Evolutionary conservation across 2,888 invertebrate genomes (phyloP).

Genomic region (Acanthoscelides obtectus): DNA sequence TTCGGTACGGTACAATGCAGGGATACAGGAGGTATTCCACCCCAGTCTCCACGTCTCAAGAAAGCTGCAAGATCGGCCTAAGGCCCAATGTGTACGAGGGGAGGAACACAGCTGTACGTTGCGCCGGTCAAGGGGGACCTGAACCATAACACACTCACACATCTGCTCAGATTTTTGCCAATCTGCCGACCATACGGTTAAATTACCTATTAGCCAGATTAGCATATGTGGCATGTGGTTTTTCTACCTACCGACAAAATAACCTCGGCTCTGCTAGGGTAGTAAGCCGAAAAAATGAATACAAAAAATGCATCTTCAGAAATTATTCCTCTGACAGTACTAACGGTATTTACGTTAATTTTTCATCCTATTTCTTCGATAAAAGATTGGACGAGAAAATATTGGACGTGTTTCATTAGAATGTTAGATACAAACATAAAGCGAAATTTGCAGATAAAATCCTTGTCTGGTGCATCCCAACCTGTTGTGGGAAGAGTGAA

Average conservation of each 20-base stretch:
- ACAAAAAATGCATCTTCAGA: background rate
- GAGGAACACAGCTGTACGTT: background rate
- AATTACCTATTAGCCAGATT: background rate
- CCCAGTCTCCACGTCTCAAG: background rate
- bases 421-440: too few species aligned
- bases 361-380: too few species aligned
- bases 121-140: background rate
- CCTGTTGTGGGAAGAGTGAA: too few species aligned
- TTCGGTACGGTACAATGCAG: background rate
- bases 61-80: background rate
- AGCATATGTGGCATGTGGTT: background rate
- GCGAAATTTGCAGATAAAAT: too few species aligned
- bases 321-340: too few species aligned
- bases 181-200: background rate
- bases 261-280: background rate
- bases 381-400: too few species aligned
- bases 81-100: background rate
- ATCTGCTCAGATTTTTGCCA: background rate
- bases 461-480: too few species aligned
- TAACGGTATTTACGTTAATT: too few species aligned
- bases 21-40: background rate
- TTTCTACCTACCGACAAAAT: background rate
- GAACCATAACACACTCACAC: background rate
- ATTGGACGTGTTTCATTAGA: too few species aligned
- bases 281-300: background rate